Evolutionary conservation across 2,888 invertebrate genomes (phyloP), one percentile per base, ranked within the genome.

Genomic region (Lochmaea capreae): DNA sequence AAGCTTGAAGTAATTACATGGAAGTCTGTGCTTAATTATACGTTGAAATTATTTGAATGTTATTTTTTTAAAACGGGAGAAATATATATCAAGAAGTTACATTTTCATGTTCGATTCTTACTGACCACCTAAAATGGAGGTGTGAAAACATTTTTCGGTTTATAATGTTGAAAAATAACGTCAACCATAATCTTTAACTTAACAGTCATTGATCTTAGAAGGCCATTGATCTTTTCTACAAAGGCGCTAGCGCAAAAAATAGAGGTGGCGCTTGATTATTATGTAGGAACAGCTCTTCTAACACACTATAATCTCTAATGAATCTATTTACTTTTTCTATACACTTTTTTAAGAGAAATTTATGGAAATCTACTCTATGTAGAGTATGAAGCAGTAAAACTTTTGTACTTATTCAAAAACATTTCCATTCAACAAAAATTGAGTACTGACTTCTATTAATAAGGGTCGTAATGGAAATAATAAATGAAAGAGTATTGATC

Each of bases 141-240:
- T 63, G 62, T 18, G n/a, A 63, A 63, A 43, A 16, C 12, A 16
- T 43, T 43, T 63, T 61, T 61, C 6, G 12, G n/a, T 43, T 9
- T 63, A 43, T 63, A 42, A 65, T 62, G 54, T 33, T 70, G 63
- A 81, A 81, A 81, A 80, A 77, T 81, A 76, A 77, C 79, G 80
- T 81, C 81, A 80, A 80, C 79, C 72, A 75, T 71, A 72, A 72
- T 76, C 73, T 75, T 79, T 76, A 71, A 77, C 65, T 63, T 26
- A 71, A 71, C 71, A 81, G 79, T 82, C 84, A 81, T 82, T 83
- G 84, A 80, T 84, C 84, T 82, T 80, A 59, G 74, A 78, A 82
- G 83, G 84, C 77, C 83, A 79, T 83, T 84, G 84, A 78, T 83
- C 83, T 83, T 81, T 68, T 65, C 62, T 9, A 43, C 39, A 67